Evolutionary conservation across 2,797 vertebrate genomes (phyloP).

Genomic region (Labeo calbasu): DNA sequence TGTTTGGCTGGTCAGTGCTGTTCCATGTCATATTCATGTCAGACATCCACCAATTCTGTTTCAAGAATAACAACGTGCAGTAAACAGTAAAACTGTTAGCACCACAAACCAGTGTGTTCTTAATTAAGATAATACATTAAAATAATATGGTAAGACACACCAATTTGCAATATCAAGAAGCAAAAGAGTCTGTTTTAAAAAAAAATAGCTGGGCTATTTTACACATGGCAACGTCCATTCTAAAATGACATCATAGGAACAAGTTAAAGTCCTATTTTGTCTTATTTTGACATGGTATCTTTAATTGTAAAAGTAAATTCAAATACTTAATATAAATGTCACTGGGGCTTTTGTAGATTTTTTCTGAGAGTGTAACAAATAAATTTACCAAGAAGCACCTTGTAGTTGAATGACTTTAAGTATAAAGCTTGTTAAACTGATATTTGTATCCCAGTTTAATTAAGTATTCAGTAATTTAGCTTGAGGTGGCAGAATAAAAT

Average conservation of each 20-base stretch:
- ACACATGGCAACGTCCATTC: no score
- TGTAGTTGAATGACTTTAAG: background rate
- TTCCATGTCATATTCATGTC: background rate
- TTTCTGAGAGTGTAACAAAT: background rate
- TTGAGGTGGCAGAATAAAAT: background rate
- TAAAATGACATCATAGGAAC: no score
- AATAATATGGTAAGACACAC: no score
- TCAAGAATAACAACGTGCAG: no score
- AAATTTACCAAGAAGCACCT: background rate
- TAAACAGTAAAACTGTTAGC: no score
- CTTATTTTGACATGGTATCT: background rate
- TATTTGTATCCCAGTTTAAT: background rate
- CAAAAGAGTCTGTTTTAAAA: no score
- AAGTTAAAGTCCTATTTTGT: no score
- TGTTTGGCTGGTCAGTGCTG: background rate
- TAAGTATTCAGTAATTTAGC: background rate
- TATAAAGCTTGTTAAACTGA: background rate
- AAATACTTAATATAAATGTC: background rate
- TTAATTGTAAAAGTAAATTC: background rate
- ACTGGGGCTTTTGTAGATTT: background rate
- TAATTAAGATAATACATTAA: no score
- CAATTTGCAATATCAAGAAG: no score
- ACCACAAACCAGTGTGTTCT: no score
- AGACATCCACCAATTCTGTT: no score
- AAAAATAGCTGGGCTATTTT: no score